Conservation (phyloP, 2,113 vertebrate species). For the Pogona vitticeps region DNA sequence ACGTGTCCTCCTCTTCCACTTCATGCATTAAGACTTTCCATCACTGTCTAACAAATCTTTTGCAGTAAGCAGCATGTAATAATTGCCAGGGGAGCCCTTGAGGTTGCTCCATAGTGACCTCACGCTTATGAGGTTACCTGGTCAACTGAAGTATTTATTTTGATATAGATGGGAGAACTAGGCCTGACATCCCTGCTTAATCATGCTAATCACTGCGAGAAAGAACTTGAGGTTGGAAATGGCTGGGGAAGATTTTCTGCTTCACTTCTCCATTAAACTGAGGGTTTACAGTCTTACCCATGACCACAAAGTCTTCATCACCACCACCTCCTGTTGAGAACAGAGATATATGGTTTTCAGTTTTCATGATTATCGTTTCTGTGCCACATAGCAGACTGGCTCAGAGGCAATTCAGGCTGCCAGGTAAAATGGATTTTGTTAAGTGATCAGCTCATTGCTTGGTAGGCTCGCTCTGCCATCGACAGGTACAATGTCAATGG, state of each 20-base stretch:
- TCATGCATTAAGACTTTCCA: constrained; percentile 30
- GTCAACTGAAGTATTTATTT: constrained; percentile 34
- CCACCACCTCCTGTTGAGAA: background rate
- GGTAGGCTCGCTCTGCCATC: background rate
- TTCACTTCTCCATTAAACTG: background rate
- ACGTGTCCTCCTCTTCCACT: constrained; percentile 2
- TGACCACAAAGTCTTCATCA: background rate
- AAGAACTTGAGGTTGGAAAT: constrained; percentile 23
- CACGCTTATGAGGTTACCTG: constrained; percentile 28
- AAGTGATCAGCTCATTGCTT: background rate
- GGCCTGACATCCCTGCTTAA: constrained; percentile 12
- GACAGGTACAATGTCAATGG: background rate
- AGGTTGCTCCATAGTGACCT: constrained; percentile 17
- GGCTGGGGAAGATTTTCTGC: background rate
- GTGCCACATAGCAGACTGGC: background rate
- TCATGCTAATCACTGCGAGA: constrained; percentile 27
- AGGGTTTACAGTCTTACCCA: background rate
- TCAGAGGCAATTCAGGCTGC: background rate
- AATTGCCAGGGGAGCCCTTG: constrained; percentile 25
- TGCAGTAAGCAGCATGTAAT: constrained; percentile 31
- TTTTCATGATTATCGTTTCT: background rate
- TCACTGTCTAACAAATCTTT: constrained; percentile 34
- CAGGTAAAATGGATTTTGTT: background rate
- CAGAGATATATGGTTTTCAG: background rate
- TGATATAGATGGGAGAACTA: constrained; percentile 20